These are phyloP conservation scores for Bedellia somnulentella DNA, from an alignment of 2,888 invertebrate genomes.

Conservation along the genomic window DNA sequence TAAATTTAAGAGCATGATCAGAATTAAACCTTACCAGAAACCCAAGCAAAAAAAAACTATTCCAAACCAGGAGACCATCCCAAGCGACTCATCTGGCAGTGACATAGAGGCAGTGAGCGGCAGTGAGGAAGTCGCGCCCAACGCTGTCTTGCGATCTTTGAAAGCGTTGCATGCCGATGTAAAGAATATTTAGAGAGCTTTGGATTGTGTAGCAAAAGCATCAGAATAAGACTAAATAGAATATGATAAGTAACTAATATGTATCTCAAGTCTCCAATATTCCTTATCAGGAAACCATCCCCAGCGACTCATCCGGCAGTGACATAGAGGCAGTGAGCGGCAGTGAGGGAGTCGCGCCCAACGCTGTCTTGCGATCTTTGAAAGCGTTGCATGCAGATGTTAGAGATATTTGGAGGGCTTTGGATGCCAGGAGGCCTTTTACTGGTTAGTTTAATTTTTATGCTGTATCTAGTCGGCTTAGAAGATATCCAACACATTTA, in stretches of 20 bases:
- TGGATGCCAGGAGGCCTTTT: conserved; percentile 21
- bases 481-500: not conserved
- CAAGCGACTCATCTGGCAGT: conserved; percentile 34
- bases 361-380: conserved; percentile 34
- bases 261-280: no score
- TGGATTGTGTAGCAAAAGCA: no score
- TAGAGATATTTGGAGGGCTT: conserved; percentile 30
- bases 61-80: conserved; percentile 29
- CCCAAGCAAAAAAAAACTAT: no score
- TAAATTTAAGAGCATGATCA: no score
- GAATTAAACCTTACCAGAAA: no score
- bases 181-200: conserved; percentile 29
- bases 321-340: conserved; percentile 15
- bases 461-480: no score
- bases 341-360: conserved; percentile 17
- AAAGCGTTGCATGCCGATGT: conserved; percentile 31
- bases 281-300: conserved; percentile 34
- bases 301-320: conserved; percentile 34
- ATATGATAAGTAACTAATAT: no score
- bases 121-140: conserved; percentile 17
- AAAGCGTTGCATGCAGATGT: conserved; percentile 31
- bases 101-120: conserved; percentile 15
- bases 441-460: conserved; percentile 19
- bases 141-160: conserved; percentile 34
- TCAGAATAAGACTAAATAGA: no score